phyloP scores from a whole-genome alignment of 2,888 invertebrate genomes.

The Epinotia nisella region DNA sequence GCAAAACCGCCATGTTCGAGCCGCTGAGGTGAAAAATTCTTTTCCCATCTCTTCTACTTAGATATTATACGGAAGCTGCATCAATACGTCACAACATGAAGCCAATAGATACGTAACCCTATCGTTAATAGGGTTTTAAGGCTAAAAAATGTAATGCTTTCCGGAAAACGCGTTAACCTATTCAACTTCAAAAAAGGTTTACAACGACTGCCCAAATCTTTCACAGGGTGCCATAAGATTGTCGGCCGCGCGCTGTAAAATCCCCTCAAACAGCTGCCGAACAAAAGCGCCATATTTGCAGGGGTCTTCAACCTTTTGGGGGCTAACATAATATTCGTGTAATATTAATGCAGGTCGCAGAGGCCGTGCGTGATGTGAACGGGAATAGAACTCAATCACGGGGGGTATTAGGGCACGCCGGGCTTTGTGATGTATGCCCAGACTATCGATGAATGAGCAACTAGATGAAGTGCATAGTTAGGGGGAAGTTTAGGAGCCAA shows the following conservation, averaged over 20 bases:
- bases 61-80: not conserved
- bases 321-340: slow-evolving; percentile 36
- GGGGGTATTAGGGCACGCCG: slow-evolving; percentile 19
- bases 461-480: not conserved
- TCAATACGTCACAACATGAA: not conserved
- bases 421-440: slow-evolving; percentile 25
- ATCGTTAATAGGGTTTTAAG: not conserved
- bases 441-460: slow-evolving; percentile 21
- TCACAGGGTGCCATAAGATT: slow-evolving; percentile 6
- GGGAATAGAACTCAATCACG: slow-evolving; percentile 29
- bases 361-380: slow-evolving; percentile 33
- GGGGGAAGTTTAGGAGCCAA: slow-evolving; percentile 1
- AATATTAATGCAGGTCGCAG: slow-evolving; percentile 34
- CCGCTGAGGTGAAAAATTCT: too few species aligned
- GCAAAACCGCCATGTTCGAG: too few species aligned
- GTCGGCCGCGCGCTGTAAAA: slow-evolving; percentile 7
- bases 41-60: too few species aligned
- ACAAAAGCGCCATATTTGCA: slow-evolving; percentile 28
- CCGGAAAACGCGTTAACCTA: slow-evolving; percentile 4
- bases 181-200: slow-evolving; percentile 26
- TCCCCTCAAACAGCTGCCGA: slow-evolving; percentile 11
- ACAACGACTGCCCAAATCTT: slow-evolving; percentile 11
- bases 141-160: not conserved
- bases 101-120: not conserved
- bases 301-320: slow-evolving; percentile 19